Percentiles rank a stretch among this genome's conserved stretches.
Evolutionary conservation across 2,797 vertebrate genomes (phyloP).

Genomic region (Hemibagrus guttatus): DNA sequence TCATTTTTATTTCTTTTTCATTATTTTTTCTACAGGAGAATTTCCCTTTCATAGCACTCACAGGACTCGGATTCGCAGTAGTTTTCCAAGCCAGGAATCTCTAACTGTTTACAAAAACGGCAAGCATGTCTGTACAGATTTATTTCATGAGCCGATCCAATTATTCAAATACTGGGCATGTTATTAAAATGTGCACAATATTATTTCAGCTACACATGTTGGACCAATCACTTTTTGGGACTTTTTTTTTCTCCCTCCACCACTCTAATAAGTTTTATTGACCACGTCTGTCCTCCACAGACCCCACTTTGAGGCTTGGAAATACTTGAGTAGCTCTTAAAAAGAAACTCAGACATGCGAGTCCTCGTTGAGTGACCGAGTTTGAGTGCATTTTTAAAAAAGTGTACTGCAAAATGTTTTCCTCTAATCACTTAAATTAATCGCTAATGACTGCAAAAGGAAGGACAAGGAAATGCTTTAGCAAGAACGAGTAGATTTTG

Average conservation of each 20-base stretch:
- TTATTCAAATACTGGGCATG: neutral
- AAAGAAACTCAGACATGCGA: slow-evolving; percentile 43
- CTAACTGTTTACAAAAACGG: neutral
- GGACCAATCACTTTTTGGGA: neutral
- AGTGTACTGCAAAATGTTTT: slow-evolving; percentile 1
- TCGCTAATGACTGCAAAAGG: slow-evolving; percentile 10
- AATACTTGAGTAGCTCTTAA: slow-evolving; percentile 49
- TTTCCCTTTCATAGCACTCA: neutral
- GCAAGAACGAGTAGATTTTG: slow-evolving; percentile 9
- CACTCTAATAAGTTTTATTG: neutral
- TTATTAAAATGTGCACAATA: neutral
- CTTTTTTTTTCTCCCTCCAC: neutral
- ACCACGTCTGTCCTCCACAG: too few relatives aligned
- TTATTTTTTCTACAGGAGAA: neutral
- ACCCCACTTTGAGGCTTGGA: neutral
- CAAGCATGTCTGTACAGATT: neutral
- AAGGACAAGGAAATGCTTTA: neutral
- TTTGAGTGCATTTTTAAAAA: slow-evolving; percentile 35
- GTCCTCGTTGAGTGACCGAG: slow-evolving; percentile 43
- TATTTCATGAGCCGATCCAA: neutral
- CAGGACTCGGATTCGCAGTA: neutral
- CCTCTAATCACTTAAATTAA: slow-evolving; percentile 10
- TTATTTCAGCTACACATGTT: neutral
- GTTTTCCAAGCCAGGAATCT: neutral
- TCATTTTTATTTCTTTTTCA: neutral